A percentile compares a stretch with the other conserved stretches of the same genome.
Evolutionary conservation across 1,140 invertebrate genomes (phyloP).

Genomic region (Bombus turneri): DNA sequence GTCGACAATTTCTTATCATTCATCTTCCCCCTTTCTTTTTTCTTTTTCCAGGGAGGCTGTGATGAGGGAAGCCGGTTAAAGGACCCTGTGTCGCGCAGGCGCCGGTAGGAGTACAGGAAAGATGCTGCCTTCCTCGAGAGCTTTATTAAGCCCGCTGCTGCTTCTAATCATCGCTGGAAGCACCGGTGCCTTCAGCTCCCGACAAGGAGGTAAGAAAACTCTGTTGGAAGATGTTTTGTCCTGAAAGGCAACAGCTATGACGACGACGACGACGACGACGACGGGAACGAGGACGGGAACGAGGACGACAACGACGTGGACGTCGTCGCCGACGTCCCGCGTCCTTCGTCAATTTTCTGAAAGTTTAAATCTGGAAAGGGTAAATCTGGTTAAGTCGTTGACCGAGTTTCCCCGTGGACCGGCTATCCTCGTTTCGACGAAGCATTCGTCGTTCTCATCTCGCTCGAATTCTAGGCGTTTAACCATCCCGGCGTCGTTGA

Average conservation of each 20-base stretch:
- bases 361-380: too few species aligned
- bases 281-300: not conserved
- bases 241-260: conserved; percentile 61
- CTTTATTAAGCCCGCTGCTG: conserved; percentile 78
- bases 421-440: conserved; percentile 8
- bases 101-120: conserved; percentile 74
- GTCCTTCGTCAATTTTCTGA: conserved; percentile 40
- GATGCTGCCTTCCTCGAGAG: conserved; percentile 76
- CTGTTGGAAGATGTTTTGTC: conserved; percentile 56
- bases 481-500: not conserved
- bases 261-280: not conserved
- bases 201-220: conserved; percentile 78
- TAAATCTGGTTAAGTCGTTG: conserved; percentile 53
- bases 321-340: not conserved
- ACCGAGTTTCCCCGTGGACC: conserved; percentile 26
- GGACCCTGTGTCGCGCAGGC: conserved; percentile 68
- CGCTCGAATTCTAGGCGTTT: conserved; percentile 5
- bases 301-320: not conserved
- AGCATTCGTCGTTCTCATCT: not conserved
- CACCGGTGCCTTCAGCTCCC: conserved; percentile 76
- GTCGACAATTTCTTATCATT: conserved; percentile 19
- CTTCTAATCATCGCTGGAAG: conserved; percentile 80
- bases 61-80: conserved; percentile 81
- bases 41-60: conserved; percentile 72
- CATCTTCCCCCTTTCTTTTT: not conserved